phyloP scores from a whole-genome alignment of 2,113 vertebrate genomes.

The Gambusia affinis region DNA sequence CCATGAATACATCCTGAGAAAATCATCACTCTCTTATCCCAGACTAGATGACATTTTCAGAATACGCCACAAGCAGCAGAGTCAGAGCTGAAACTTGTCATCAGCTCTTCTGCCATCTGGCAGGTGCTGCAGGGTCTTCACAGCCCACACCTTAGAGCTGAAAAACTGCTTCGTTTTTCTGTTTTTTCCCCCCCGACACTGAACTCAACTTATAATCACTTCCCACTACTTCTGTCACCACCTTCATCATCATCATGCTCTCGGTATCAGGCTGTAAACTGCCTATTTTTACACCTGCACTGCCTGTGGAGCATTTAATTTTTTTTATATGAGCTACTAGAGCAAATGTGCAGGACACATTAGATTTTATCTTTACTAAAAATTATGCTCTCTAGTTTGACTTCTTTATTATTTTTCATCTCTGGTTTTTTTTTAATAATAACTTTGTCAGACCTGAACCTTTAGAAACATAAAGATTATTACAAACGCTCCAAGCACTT shows the following conservation, averaged over 20 bases:
- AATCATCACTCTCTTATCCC: background rate
- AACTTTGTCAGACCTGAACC: too few relatives aligned
- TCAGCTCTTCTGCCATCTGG: conserved; percentile 5
- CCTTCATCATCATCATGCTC: background rate
- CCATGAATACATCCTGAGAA: conserved; percentile 3
- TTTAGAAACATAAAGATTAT: too few relatives aligned
- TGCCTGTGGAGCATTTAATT: background rate
- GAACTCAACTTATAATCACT: conserved; percentile 7
- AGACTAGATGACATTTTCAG: conserved; percentile 1
- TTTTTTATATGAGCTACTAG: background rate
- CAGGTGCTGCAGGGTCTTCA: conserved; percentile 3
- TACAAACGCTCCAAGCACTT: too few relatives aligned
- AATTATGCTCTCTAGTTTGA: background rate
- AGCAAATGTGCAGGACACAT: background rate
- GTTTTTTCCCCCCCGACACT: background rate
- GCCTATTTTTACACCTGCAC: background rate
- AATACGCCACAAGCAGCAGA: background rate
- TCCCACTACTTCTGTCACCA: conserved; percentile 8
- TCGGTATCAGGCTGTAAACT: background rate
- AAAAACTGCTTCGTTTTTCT: background rate
- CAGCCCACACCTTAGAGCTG: conserved; percentile 3
- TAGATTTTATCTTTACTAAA: background rate
- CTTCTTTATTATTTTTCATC: too few relatives aligned
- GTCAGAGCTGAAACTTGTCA: background rate
- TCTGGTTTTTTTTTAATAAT: too few relatives aligned